A percentile compares a stretch with the other conserved stretches of the same genome.
These are phyloP conservation scores for Nomada hirtipes DNA, from an alignment of 2,888 invertebrate species.

Conservation along the genomic window DNA sequence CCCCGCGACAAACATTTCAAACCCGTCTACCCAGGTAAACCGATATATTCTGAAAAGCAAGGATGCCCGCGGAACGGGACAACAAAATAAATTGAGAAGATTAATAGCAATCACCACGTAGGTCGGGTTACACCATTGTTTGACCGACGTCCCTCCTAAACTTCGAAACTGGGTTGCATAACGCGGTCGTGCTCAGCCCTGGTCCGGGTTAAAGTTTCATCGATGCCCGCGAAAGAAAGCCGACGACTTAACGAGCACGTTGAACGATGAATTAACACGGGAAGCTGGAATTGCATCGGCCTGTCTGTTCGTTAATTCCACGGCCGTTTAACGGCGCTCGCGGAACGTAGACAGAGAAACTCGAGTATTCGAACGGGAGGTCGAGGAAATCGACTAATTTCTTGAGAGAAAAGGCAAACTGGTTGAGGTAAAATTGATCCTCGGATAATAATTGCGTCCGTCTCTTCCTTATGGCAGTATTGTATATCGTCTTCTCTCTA, in stretches of 20 bases:
- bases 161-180: conserved; percentile 69
- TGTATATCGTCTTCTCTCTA: neutral
- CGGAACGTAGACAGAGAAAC: neutral
- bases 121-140: conserved; percentile 72
- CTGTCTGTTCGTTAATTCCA: neutral
- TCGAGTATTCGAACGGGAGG: neutral
- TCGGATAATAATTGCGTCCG: neutral
- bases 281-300: conserved; percentile 7
- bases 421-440: neutral
- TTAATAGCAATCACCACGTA: conserved; percentile 70
- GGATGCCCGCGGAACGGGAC: conserved; percentile 39
- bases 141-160: conserved; percentile 67
- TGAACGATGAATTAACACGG: conserved; percentile 12
- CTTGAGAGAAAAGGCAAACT: neutral
- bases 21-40: conserved; percentile 4
- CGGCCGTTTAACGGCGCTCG: neutral
- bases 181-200: conserved; percentile 35
- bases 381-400: conserved; percentile 1
- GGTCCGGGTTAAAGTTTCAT: conserved; percentile 32
- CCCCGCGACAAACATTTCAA: neutral
- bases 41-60: conserved; percentile 40
- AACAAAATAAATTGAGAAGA: conserved; percentile 67
- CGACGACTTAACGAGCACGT: neutral
- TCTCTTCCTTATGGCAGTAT: neutral
- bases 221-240: neutral